Conservation (phyloP, 2,113 vertebrate genomes). For the Atractosteus spatula region DNA sequence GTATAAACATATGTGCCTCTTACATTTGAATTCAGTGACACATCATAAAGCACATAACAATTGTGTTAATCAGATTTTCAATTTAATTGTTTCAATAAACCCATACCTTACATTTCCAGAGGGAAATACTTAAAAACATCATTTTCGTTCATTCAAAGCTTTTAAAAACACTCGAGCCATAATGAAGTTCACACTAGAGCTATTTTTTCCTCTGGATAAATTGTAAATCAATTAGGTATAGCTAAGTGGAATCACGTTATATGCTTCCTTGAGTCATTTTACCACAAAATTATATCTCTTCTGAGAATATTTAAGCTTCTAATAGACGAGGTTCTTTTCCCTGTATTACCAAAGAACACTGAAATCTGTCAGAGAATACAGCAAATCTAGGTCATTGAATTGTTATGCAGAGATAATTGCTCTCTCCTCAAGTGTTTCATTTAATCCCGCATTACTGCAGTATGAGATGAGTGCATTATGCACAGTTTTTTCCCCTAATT, state of each 20-base stretch:
- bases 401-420: slow-evolving; percentile 54
- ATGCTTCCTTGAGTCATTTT: slow-evolving; percentile 9
- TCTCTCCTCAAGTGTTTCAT: slow-evolving; percentile 48
- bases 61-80: too few relatives aligned
- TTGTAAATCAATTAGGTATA: slow-evolving; percentile 27
- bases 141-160: too few relatives aligned
- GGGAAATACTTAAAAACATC: too few relatives aligned
- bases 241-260: slow-evolving; percentile 37
- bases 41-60: too few relatives aligned
- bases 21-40: too few relatives aligned
- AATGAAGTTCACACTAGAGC: slow-evolving; percentile 36
- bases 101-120: too few relatives aligned
- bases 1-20: too few relatives aligned
- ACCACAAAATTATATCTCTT: slow-evolving; percentile 36
- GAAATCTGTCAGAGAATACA: slow-evolving; percentile 49
- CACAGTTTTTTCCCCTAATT: slow-evolving; percentile 24
- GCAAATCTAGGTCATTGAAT: slow-evolving; percentile 55
- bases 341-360: slow-evolving; percentile 59
- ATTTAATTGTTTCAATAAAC: too few relatives aligned
- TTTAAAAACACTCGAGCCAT: too few relatives aligned
- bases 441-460: slow-evolving; percentile 52
- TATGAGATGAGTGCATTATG: slow-evolving; percentile 58
- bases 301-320: slow-evolving; percentile 51
- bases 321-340: slow-evolving; percentile 49
- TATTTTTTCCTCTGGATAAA: neutral